These are phyloP conservation scores for Exocentrus adspersus DNA, from an alignment of 2,888 invertebrate genomes.

Conservation along the genomic window DNA sequence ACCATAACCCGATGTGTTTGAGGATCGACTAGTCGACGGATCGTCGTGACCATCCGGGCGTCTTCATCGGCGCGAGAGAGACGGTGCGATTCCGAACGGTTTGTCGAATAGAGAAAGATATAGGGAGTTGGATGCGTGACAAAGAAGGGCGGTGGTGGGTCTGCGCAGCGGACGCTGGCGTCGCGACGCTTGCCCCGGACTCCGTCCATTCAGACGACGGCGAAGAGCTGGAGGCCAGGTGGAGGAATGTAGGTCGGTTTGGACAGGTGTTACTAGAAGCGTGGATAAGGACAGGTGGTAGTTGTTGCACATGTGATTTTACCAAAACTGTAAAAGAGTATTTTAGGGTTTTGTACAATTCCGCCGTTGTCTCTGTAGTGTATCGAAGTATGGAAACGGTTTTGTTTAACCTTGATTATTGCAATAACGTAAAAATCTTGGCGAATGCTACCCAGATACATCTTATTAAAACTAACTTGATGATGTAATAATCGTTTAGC, in stretches of 20 bases:
- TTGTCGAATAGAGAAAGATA: too few relatives aligned
- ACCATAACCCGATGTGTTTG: conserved; percentile 24
- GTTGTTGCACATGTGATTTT: background rate
- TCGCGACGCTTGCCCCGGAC: conserved; percentile 22
- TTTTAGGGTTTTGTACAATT: background rate
- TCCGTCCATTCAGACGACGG: conserved; percentile 12
- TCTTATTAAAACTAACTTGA: too few relatives aligned
- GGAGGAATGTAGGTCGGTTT: conserved; percentile 1
- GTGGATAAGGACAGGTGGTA: too few relatives aligned
- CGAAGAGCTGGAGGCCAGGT: background rate
- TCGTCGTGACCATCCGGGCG: conserved; percentile 5
- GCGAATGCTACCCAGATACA: background rate
- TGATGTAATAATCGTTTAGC: too few relatives aligned
- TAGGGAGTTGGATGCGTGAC: background rate
- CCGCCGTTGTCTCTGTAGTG: background rate
- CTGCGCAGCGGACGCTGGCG: conserved; percentile 27
- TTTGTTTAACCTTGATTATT: background rate
- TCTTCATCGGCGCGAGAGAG: conserved; percentile 20
- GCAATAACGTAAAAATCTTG: background rate
- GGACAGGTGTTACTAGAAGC: background rate
- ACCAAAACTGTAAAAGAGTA: too few relatives aligned
- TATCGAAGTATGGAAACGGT: background rate
- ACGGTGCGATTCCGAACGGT: conserved; percentile 24
- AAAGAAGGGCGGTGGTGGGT: conserved; percentile 25
- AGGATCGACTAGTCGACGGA: background rate